Evolutionary conservation across 2,888 invertebrate genomes (phyloP).

Genomic region (Sphinx pinastri): DNA sequence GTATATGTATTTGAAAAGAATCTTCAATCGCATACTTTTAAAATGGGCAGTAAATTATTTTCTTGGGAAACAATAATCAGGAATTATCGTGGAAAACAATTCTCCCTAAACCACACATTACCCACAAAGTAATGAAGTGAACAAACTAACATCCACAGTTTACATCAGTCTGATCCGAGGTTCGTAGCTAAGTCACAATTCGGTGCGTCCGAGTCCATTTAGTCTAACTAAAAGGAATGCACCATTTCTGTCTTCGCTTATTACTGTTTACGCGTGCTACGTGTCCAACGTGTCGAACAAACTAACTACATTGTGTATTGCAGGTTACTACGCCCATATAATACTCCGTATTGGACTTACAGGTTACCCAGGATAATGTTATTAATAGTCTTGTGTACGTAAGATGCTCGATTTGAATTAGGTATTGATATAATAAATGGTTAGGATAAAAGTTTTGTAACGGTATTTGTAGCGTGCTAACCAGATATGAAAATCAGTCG

Average conservation of each 20-base stretch:
- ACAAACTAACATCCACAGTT: not conserved
- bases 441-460: too few relatives aligned
- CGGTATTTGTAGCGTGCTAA: too few relatives aligned
- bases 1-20: too few relatives aligned
- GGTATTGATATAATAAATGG: too few relatives aligned
- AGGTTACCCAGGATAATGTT: constrained; percentile 16
- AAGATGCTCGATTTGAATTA: not conserved
- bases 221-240: constrained; percentile 71
- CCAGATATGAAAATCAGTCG: too few relatives aligned
- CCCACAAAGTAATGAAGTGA: not conserved
- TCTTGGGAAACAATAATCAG: too few relatives aligned
- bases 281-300: constrained; percentile 55
- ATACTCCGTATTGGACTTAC: not conserved
- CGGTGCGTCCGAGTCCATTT: constrained; percentile 56
- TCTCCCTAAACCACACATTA: too few relatives aligned
- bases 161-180: not conserved
- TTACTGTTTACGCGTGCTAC: constrained; percentile 68
- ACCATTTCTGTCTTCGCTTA: constrained; percentile 67
- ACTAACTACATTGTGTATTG: constrained; percentile 44
- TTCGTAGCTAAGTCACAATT: constrained; percentile 52
- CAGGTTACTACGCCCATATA: constrained; percentile 29
- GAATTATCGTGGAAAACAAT: too few relatives aligned
- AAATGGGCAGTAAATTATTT: too few relatives aligned
- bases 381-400: not conserved
- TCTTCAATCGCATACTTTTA: too few relatives aligned